phyloP scores from a whole-genome alignment of 1,140 invertebrate species.

The Drosophila saltans region DNA sequence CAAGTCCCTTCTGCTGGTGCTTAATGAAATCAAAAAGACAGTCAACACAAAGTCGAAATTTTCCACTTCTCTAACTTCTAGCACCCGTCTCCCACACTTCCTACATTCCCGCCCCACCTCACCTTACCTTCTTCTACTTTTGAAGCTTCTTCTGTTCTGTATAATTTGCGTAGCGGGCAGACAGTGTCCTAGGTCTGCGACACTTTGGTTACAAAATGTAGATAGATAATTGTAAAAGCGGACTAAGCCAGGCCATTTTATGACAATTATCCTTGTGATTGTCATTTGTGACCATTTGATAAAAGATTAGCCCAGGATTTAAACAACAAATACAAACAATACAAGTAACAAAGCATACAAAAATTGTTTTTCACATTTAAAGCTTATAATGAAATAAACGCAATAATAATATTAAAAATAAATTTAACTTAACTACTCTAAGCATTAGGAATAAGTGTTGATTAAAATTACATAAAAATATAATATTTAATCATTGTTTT shows the following conservation, averaged over 20 bases:
- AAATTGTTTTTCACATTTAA: not conserved
- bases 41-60: conserved; percentile 10
- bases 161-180: conserved; percentile 23
- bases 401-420: too few species aligned
- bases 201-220: not conserved
- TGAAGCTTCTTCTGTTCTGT: conserved; percentile 12
- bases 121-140: not conserved
- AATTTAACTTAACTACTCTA: too few species aligned
- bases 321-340: not conserved
- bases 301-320: not conserved
- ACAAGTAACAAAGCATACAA: not conserved
- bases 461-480: too few species aligned
- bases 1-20: conserved; percentile 23
- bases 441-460: too few species aligned
- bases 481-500: too few species aligned
- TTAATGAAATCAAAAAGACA: conserved; percentile 50
- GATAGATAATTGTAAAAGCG: conserved; percentile 4
- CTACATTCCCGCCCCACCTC: not conserved
- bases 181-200: not conserved
- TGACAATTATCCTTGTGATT: conserved; percentile 10
- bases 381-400: too few species aligned
- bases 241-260: not conserved
- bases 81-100: not conserved
- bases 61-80: not conserved
- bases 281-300: conserved; percentile 8